Evolutionary conservation across 64 coral and sea anemone genomes (phyloP), one percentile per base, ranked within the genome.

Genomic region (Cladopsammia gracilis): DNA sequence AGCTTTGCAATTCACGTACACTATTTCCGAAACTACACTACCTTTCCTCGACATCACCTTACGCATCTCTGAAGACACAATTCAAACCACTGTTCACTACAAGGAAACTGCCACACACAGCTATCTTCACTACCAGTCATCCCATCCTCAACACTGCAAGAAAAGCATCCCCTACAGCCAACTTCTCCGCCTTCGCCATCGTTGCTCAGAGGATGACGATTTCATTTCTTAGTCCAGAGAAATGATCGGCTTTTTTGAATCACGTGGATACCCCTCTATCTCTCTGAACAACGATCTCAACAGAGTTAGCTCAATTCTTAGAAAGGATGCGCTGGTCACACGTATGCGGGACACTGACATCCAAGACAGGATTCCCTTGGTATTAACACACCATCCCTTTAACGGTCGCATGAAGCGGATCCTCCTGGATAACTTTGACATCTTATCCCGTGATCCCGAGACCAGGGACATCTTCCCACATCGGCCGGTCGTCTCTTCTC

Each of bases 81-180:
- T 58, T 58, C 10, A 8, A 24, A 75, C 69, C 49, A 58, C 45
- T 43, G 10, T 58, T 19, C 24, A 19, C 67, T 54, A 75, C 86
- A 70, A 58, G 34, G 66, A 54, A 46, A 82, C 78, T 13, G 78
- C 77, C 71, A 76, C 59, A 15, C 88, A 90, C 51, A 67, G 20
- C 42, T 80, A 79, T 23, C 45, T 90, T 3, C 13, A 65, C 22
- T 24, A 69, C 61, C 23, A 53, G 10, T 90, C 88, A 8, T 80
- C 25, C 23, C 61, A 90, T 71, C 75, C 88, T n/a, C 14, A 19
- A 1, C 25, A 47, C 18, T 90, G 75, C 49, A 81, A 90, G 24
- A 5, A 49, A 4, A 25, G 64, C 3, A 76, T 90, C 56, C 75
- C 58, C 3, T 78, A 65, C 64, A 60, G 22, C 8, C 73, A 90